Percentiles rank a stretch among this genome's conserved stretches.
These are phyloP conservation scores for Limonius californicus DNA, from an alignment of 1,140 invertebrate genomes.

Conservation along the genomic window DNA sequence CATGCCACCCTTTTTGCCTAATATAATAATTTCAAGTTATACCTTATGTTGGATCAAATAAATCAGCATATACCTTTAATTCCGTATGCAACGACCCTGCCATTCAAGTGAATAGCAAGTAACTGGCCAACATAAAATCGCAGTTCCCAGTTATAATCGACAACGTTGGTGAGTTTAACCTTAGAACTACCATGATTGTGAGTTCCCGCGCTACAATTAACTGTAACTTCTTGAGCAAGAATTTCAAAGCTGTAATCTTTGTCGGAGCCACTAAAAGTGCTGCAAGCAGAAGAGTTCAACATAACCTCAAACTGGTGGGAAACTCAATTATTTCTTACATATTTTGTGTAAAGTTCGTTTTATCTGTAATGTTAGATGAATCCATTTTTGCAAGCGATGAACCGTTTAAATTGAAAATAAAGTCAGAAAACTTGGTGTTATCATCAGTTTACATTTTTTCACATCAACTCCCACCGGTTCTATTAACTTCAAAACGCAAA, in stretches of 20 bases:
- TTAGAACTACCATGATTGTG: constrained; percentile 78
- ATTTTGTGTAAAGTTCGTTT: constrained; percentile 29
- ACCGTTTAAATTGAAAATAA: no score
- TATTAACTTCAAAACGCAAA: no score
- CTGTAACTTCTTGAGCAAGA: constrained; percentile 63
- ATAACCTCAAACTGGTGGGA: constrained; percentile 20
- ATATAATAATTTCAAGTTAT: constrained; percentile 49
- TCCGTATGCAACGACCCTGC: constrained; percentile 84
- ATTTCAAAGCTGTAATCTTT: constrained; percentile 66
- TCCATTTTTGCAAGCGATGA: constrained; percentile 22
- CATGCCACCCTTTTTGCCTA: constrained; percentile 68
- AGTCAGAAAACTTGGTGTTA: no score
- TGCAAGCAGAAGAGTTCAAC: constrained; percentile 44
- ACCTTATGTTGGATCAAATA: constrained; percentile 42
- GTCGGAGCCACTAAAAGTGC: constrained; percentile 66
- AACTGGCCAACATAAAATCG: constrained; percentile 81
- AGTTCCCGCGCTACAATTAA: constrained; percentile 64
- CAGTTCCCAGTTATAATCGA: constrained; percentile 90
- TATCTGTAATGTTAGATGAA: constrained; percentile 19
- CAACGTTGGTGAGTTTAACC: constrained; percentile 85
- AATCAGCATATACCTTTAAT: constrained; percentile 67
- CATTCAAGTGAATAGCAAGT: constrained; percentile 81
- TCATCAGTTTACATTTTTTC: no score
- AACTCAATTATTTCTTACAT: constrained; percentile 27
- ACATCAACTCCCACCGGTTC: no score